These are phyloP conservation scores for Austrofundulus limnaeus DNA, from an alignment of 2,113 vertebrate species.

Conservation along the genomic window DNA sequence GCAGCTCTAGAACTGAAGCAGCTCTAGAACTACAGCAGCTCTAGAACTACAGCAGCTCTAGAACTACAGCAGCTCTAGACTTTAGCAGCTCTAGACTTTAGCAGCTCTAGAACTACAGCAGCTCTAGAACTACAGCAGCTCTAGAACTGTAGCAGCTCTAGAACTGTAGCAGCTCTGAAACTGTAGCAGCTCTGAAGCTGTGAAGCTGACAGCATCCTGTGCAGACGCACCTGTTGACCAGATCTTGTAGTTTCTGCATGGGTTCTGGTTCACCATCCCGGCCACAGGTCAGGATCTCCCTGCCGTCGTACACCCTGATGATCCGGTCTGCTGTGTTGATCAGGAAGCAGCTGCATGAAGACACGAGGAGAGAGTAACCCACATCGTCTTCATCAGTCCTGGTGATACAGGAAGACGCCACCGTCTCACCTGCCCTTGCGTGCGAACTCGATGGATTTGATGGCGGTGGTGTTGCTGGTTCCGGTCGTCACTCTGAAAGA, in stretches of 20 bases:
- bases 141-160: neutral
- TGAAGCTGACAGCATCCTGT: neutral
- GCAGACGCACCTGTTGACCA: slow-evolving; percentile 89
- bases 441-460: slow-evolving; percentile 98
- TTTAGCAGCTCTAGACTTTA: no score
- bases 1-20: no score
- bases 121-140: no score
- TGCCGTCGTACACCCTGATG: slow-evolving; percentile 94
- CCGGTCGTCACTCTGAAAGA: slow-evolving; percentile 98
- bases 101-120: no score
- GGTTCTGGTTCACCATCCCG: slow-evolving; percentile 95
- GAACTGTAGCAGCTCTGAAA: no score
- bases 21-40: no score
- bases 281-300: slow-evolving; percentile 97
- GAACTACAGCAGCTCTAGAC: no score
- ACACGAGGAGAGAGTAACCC: neutral
- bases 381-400: neutral
- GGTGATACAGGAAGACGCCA: neutral
- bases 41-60: no score
- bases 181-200: neutral
- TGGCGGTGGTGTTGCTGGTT: slow-evolving; percentile 98
- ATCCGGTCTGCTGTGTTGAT: slow-evolving; percentile 98
- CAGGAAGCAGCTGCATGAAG: slow-evolving; percentile 87
- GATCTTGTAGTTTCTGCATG: slow-evolving; percentile 97
- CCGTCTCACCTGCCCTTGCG: slow-evolving; percentile 92